phyloP scores from a whole-genome alignment of 2,797 vertebrate species.

The Myripristis jacobus region DNA sequence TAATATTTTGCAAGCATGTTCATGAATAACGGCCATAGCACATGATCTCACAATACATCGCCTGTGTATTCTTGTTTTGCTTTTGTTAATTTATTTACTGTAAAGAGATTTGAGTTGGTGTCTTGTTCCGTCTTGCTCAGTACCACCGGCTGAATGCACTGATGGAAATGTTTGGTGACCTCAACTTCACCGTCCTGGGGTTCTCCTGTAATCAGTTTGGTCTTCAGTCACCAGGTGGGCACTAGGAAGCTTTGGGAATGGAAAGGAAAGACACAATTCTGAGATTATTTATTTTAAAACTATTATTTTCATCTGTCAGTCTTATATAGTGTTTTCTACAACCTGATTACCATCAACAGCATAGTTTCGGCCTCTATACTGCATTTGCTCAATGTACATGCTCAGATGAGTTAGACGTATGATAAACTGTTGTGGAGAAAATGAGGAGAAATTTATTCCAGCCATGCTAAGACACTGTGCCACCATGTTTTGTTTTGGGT shows the following conservation, averaged over 20 bases:
- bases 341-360: background rate
- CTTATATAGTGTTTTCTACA: background rate
- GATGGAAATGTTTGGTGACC: slow-evolving; percentile 82
- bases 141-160: slow-evolving; percentile 87
- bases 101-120: slow-evolving; percentile 39
- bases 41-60: slow-evolving; percentile 15
- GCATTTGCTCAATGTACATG: background rate
- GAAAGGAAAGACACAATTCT: slow-evolving; percentile 4
- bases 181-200: slow-evolving; percentile 82
- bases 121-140: slow-evolving; percentile 60
- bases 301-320: background rate
- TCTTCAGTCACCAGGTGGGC: slow-evolving; percentile 85
- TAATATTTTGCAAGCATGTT: slow-evolving; percentile 59
- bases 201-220: slow-evolving; percentile 88
- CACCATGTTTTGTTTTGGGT: background rate
- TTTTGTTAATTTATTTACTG: background rate
- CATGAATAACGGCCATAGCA: slow-evolving; percentile 30
- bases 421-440: background rate
- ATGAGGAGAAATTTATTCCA: no score
- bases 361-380: background rate
- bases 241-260: slow-evolving; percentile 1
- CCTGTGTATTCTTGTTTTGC: slow-evolving; percentile 12
- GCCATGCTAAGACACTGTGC: slow-evolving; percentile 2
- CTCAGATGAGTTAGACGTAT: background rate
- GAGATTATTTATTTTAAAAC: no score